Base-by-base conservation (phyloP, 2,113 vertebrate genomes). In the Catagonus wagneri region DNA sequence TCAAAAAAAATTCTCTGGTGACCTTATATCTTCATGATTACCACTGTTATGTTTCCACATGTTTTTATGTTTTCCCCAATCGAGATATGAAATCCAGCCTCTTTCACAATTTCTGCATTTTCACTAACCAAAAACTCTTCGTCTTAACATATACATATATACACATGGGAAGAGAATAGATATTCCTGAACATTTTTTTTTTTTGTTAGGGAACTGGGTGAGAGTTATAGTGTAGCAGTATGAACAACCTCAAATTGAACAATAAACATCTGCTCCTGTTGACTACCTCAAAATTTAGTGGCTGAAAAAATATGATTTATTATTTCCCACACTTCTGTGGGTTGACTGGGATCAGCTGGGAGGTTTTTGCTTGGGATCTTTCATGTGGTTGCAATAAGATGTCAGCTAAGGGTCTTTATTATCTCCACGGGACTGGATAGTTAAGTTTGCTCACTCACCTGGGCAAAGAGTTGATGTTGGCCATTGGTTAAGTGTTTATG, bases 141-240 rank as follows among this genome's bases (percentile, higher is more conserved):
- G 32, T 66, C 15, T 7, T 14, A 78, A 71, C 9, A n/a, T 13
- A 79, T 6, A 54, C 52, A 34, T 1, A 44, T 29, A 79, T 17
- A 56, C 3, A 52, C 20, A 94, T 19, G 60, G 3, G 7, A 7
- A n/a, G 29, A 79, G 1, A 54, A 8, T 54, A 60, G 22, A 29
- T 87, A 50, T 63, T 83, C 72, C n/a, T 72, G 50, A 94, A 78
- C 13, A 93, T 29, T 90, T 78, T 36, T 54, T 36, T 76, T n/a
- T 44, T 44, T 44, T 44, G 44, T 68, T 56, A 32, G 14, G 23
- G n/a, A 76, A 71, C 13, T 4, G 23, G 34, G 52, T 32, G 19
- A 76, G 36, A 75, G 2, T 52, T 92, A 19, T 3, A n/a, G 14
- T 50, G 34, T 25, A 63, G 13, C n/a, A n/a, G 52, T 44, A 72